These are phyloP conservation scores for Drosophila fungiperda DNA, from an alignment of 2,888 invertebrate species.

Conservation along the genomic window DNA sequence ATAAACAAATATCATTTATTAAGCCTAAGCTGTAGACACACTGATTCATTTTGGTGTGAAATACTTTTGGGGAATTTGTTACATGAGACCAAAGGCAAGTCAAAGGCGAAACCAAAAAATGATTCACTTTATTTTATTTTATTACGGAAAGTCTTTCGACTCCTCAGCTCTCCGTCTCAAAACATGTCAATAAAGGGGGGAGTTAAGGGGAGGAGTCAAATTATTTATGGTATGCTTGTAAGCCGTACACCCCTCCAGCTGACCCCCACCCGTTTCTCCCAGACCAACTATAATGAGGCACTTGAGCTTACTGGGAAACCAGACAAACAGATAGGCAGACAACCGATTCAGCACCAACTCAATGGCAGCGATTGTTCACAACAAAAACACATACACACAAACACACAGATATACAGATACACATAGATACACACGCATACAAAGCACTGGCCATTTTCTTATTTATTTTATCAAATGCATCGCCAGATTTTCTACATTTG, in stretches of 20 bases:
- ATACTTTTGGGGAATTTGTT: constrained; percentile 15
- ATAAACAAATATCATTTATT: constrained; percentile 7
- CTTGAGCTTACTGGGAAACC: constrained; percentile 56
- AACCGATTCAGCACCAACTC: constrained; percentile 35
- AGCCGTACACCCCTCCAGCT: constrained; percentile 28
- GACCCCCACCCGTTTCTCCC: constrained; percentile 8
- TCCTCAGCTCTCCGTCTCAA: neutral
- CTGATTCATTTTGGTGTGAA: constrained; percentile 11
- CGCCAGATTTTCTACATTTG: constrained; percentile 68
- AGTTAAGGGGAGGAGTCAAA: neutral
- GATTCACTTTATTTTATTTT: too few species aligned
- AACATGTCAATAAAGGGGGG: neutral
- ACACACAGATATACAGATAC: constrained; percentile 13
- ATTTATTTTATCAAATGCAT: constrained; percentile 70
- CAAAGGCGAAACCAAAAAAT: constrained; percentile 10
- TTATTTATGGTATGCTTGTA: constrained; percentile 44
- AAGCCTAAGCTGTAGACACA: neutral
- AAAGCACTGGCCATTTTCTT: constrained; percentile 70
- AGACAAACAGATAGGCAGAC: constrained; percentile 12
- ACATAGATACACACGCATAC: constrained; percentile 40
- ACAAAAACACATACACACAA: constrained; percentile 24
- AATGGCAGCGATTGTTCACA: constrained; percentile 69
- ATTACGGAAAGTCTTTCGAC: neutral
- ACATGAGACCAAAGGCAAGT: constrained; percentile 1
- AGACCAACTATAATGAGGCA: constrained; percentile 59